phyloP scores from a whole-genome alignment of 1,140 invertebrate genomes.

The Daktulosphaira vitifoliae region DNA sequence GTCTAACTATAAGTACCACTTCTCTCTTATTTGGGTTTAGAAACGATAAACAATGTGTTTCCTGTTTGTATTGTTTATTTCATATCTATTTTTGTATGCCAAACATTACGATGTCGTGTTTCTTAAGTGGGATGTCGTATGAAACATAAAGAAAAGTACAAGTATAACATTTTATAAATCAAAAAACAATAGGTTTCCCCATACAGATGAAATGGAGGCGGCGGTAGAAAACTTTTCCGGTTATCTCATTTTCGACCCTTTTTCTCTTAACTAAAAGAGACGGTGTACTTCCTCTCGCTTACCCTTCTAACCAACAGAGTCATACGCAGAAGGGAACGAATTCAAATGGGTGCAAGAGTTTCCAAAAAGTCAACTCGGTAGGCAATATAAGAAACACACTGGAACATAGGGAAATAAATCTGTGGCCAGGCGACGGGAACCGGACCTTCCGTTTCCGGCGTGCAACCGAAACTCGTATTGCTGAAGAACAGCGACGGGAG shows the following conservation, averaged over 20 bases:
- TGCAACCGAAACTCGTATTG: not conserved
- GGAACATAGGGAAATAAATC: conserved; percentile 15
- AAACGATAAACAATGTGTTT: conserved; percentile 21
- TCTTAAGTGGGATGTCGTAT: conserved; percentile 11
- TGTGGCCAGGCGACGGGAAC: conserved; percentile 24
- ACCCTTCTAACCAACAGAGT: too few species aligned
- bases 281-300: too few species aligned
- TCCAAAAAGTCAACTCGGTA: conserved; percentile 16
- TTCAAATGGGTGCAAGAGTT: too few species aligned
- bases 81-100: not conserved
- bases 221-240: conserved; percentile 18
- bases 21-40: too few species aligned
- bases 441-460: conserved; percentile 30
- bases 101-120: not conserved
- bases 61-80: not conserved
- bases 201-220: not conserved
- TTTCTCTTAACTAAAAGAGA: too few species aligned
- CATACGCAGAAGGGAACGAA: not conserved
- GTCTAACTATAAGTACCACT: too few species aligned
- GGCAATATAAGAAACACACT: not conserved
- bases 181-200: conserved; percentile 17
- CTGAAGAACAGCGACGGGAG: too few species aligned
- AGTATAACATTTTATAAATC: conserved; percentile 25
- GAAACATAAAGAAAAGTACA: conserved; percentile 8
- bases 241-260: conserved; percentile 16